Percentiles rank a stretch among this genome's conserved stretches.
phyloP scores from a whole-genome alignment of 2,113 vertebrate species.

The Tragulus kanchil region DNA sequence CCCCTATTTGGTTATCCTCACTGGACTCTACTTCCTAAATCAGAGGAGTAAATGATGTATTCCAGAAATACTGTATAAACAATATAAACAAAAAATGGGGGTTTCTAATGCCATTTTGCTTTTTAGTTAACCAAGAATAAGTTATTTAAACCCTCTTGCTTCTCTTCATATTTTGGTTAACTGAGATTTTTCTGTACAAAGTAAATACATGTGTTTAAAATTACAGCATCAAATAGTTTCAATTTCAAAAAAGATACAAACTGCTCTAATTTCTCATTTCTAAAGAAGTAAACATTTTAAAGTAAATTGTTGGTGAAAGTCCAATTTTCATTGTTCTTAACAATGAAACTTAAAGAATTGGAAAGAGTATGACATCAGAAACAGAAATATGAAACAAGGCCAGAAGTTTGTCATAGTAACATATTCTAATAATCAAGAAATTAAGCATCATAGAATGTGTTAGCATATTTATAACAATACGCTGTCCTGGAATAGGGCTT shows the following conservation, averaged over 20 bases:
- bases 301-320: slow-evolving; percentile 43
- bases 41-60: neutral
- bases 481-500: neutral
- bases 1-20: neutral
- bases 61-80: slow-evolving; percentile 8
- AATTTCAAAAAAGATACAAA: slow-evolving; percentile 58
- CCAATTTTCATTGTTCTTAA: slow-evolving; percentile 63
- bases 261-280: slow-evolving; percentile 55
- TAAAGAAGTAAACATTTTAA: slow-evolving; percentile 33
- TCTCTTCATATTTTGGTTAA: slow-evolving; percentile 45
- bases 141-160: neutral
- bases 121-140: slow-evolving; percentile 24
- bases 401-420: slow-evolving; percentile 11
- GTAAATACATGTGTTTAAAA: slow-evolving; percentile 49
- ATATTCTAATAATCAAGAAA: slow-evolving; percentile 33
- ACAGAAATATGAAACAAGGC: slow-evolving; percentile 1
- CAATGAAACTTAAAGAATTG: slow-evolving; percentile 59
- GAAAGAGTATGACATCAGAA: slow-evolving; percentile 11
- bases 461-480: neutral
- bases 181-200: slow-evolving; percentile 52
- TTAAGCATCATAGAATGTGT: slow-evolving; percentile 13
- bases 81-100: neutral
- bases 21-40: neutral
- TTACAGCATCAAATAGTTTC: slow-evolving; percentile 44
- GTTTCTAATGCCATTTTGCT: slow-evolving; percentile 25